Conservation (phyloP, 2,888 invertebrate species). For the Apomyelois bistriatella region DNA sequence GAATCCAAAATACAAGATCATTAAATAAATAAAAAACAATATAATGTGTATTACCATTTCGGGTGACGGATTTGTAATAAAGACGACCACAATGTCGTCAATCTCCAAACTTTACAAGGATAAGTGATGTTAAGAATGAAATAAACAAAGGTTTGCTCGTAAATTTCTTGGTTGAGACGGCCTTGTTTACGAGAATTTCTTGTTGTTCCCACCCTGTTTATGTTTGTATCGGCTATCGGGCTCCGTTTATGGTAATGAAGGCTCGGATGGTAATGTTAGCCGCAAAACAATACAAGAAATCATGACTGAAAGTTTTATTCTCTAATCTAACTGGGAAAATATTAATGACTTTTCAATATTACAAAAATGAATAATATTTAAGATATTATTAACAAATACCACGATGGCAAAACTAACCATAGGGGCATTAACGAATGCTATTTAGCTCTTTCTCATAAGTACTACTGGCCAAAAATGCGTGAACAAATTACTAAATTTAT, state of each 20-base stretch:
- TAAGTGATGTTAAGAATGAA: constrained; percentile 25
- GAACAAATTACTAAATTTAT: no score
- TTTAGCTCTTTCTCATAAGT: no score
- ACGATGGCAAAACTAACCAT: no score
- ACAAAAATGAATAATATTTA: no score
- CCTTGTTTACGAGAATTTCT: constrained; percentile 32
- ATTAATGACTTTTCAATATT: neutral
- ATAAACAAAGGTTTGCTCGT: constrained; percentile 42
- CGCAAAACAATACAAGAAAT: constrained; percentile 13
- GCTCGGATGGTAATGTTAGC: constrained; percentile 20
- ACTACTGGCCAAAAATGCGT: no score
- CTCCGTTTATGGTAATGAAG: constrained; percentile 37
- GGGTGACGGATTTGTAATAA: neutral
- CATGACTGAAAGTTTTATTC: constrained; percentile 2
- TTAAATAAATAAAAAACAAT: no score
- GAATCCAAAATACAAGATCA: no score
- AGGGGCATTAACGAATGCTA: no score
- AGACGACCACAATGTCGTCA: constrained; percentile 19
- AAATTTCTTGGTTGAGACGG: constrained; percentile 37
- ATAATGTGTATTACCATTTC: neutral
- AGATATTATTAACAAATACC: no score
- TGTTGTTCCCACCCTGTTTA: constrained; percentile 26
- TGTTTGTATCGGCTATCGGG: constrained; percentile 32
- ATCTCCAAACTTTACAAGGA: constrained; percentile 27
- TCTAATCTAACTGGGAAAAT: neutral